Evolutionary conservation across 2,113 vertebrate genomes (phyloP).

Genomic region (Catagonus wagneri): DNA sequence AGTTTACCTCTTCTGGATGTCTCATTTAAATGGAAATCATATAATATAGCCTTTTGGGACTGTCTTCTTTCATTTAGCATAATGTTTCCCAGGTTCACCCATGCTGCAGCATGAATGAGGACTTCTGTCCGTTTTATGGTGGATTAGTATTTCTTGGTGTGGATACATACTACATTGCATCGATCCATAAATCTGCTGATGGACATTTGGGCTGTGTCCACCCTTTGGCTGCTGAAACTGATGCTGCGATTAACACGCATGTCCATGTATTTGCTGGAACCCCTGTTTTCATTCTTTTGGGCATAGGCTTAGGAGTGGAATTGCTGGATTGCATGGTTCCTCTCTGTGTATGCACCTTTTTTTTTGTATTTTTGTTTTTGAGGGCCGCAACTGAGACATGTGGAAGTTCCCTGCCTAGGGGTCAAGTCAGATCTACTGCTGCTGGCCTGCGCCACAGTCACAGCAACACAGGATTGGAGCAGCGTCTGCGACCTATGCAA

Average conservation of each 20-base stretch:
- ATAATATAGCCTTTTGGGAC: not conserved
- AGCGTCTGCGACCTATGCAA: too few species aligned
- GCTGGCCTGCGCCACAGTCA: too few species aligned
- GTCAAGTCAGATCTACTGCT: too few species aligned
- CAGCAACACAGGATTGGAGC: too few species aligned
- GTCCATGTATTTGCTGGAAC: accelerated
- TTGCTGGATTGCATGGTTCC: not conserved
- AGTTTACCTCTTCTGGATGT: not conserved
- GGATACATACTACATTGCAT: not conserved
- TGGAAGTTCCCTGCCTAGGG: too few species aligned
- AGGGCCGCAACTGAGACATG: too few species aligned
- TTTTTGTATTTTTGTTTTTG: too few species aligned
- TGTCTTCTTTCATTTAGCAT: not conserved
- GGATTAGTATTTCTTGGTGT: not conserved
- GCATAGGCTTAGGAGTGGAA: accelerated
- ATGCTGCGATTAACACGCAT: not conserved
- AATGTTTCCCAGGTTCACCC: not conserved
- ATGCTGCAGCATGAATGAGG: not conserved
- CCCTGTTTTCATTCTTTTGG: not conserved
- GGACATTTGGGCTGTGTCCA: not conserved
- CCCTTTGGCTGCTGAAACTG: not conserved
- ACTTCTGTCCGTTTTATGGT: not conserved
- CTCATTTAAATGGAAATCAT: not conserved
- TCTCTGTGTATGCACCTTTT: too few species aligned
- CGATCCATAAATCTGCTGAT: accelerated